Conservation (phyloP, 2,113 vertebrate species). For the Elanoides forficatus region DNA sequence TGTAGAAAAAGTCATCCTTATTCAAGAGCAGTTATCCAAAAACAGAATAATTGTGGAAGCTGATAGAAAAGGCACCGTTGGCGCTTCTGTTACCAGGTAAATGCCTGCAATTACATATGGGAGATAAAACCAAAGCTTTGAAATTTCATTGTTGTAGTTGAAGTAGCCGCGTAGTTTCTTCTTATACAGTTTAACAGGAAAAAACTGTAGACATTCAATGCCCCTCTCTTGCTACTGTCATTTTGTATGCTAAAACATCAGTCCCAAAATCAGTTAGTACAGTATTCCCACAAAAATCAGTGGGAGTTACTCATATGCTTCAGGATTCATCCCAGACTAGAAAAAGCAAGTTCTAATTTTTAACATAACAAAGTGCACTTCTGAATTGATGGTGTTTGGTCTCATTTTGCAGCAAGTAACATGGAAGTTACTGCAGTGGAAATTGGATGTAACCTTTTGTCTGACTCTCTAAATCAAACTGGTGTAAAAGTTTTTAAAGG, state of each 20-base stretch:
- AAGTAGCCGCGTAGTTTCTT: not conserved
- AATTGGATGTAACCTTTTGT: not conserved
- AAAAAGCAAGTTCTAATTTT: not conserved
- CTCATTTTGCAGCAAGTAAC: not conserved
- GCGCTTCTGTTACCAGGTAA: slow-evolving; percentile 97
- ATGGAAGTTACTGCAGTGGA: not conserved
- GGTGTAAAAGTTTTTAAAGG: not conserved
- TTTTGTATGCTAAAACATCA: not conserved
- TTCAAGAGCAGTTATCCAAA: slow-evolving; percentile 98
- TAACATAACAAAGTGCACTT: not conserved
- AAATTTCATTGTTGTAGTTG: not conserved
- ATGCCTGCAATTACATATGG: not conserved
- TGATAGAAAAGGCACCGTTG: slow-evolving; percentile 93
- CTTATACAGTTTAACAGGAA: not conserved
- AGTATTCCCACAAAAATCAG: not conserved
- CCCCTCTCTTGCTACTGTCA: not conserved
- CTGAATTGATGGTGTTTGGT: not conserved
- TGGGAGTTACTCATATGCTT: not conserved
- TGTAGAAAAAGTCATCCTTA: slow-evolving; percentile 97
- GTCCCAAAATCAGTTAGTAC: not conserved
- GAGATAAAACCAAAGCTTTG: not conserved
- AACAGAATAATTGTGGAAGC: slow-evolving; percentile 98
- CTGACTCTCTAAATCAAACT: not conserved
- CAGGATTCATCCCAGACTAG: not conserved
- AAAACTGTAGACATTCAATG: not conserved